A percentile compares a stretch with the other conserved stretches of the same genome.
Conservation (phyloP, 2,797 vertebrate genomes). For the Lophotriccus pileatus region DNA sequence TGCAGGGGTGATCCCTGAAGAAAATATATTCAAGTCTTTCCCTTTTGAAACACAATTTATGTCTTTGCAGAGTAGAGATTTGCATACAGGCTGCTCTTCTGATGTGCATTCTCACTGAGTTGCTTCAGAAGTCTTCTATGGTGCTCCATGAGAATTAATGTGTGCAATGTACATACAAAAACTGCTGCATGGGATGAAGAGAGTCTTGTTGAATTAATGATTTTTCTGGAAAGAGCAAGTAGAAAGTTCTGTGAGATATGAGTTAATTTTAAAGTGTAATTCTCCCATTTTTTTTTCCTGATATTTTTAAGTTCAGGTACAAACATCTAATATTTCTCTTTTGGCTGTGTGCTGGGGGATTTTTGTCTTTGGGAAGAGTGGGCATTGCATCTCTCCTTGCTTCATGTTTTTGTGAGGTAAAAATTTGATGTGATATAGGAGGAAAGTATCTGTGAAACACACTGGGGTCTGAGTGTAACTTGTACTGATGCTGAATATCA, state of each 20-base stretch:
- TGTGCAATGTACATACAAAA: neutral
- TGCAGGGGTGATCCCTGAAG: neutral
- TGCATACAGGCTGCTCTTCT: constrained; percentile 1
- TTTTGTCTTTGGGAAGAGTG: neutral
- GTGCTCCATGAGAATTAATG: neutral
- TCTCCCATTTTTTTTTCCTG: neutral
- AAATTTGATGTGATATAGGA: neutral
- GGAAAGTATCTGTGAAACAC: neutral
- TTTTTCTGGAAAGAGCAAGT: neutral
- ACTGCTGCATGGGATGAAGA: neutral
- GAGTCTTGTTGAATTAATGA: neutral
- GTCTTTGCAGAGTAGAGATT: neutral
- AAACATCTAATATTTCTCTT: neutral
- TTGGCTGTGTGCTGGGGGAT: neutral
- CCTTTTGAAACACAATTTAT: neutral
- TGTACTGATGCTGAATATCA: neutral
- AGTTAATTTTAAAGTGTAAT: neutral
- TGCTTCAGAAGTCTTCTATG: neutral
- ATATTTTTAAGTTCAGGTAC: neutral
- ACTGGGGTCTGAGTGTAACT: neutral
- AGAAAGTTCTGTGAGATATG: neutral
- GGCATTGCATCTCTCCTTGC: neutral
- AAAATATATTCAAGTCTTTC: neutral
- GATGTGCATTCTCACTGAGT: neutral
- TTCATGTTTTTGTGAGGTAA: neutral